Evolutionary conservation across 2,888 invertebrate species (phyloP).

Genomic region (Phalera bucephala): DNA sequence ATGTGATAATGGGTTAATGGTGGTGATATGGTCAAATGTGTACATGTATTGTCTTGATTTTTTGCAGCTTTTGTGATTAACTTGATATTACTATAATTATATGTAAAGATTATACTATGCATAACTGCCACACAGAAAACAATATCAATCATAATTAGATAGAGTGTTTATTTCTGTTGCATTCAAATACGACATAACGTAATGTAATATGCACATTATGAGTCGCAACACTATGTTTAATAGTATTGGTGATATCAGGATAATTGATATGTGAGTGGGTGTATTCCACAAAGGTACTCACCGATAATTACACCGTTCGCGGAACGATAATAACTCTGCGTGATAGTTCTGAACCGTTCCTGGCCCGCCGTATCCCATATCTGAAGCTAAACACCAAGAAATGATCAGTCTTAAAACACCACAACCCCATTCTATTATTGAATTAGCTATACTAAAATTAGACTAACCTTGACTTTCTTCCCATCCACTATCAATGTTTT

Average conservation of each 20-base stretch:
- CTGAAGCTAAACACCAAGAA: conserved; percentile 85
- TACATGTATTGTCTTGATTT: too few species aligned
- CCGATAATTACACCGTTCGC: conserved; percentile 98
- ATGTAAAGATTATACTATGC: too few species aligned
- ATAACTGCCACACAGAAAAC: too few species aligned
- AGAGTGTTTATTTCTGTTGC: too few species aligned
- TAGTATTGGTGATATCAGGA: neutral
- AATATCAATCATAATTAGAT: too few species aligned
- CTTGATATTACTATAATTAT: too few species aligned
- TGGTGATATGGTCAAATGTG: too few species aligned
- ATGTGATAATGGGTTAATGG: too few species aligned
- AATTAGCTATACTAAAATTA: too few species aligned
- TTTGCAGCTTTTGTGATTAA: too few species aligned
- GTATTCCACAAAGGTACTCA: conserved; percentile 58
- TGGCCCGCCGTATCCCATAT: conserved; percentile 99
- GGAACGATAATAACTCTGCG: conserved; percentile 98
- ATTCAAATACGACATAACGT: too few species aligned
- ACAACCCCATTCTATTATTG: too few species aligned
- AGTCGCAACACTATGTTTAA: neutral
- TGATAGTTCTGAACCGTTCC: conserved; percentile 97
- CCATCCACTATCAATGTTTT: conserved; percentile 97
- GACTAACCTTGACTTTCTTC: conserved; percentile 94
- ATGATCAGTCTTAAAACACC: neutral
- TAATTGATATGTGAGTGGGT: conserved; percentile 20
- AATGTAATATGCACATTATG: neutral